Conservation (phyloP, 2,113 vertebrate genomes). For the Oreochromis aureus region DNA sequence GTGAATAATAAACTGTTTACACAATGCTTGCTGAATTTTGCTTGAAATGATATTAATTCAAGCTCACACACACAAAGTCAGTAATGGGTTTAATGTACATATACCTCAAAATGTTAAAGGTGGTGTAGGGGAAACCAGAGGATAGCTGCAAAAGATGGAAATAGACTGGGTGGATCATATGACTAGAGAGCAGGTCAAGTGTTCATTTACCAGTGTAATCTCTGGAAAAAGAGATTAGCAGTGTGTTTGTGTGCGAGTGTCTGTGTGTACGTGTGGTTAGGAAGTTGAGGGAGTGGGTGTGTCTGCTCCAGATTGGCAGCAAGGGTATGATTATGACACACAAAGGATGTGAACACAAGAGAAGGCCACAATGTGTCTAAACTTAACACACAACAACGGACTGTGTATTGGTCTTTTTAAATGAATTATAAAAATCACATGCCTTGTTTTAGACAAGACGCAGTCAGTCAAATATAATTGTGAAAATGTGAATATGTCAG, state of each 20-base stretch:
- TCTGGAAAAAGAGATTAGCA: constrained; percentile 34
- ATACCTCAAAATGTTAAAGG: background rate
- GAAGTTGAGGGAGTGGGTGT: background rate
- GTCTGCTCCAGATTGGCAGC: constrained; percentile 33
- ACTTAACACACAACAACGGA: background rate
- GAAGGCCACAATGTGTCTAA: background rate
- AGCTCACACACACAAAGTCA: background rate
- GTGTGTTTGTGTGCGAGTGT: background rate
- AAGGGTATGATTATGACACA: background rate
- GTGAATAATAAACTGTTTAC: background rate
- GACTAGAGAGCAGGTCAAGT: constrained; percentile 27
- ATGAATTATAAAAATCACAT: background rate
- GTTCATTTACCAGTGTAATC: constrained; percentile 42
- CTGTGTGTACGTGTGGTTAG: background rate
- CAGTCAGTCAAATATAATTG: background rate
- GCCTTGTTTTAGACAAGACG: background rate
- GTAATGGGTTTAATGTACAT: background rate
- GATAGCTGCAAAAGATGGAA: background rate
- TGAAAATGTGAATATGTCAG: background rate
- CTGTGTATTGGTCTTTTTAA: background rate
- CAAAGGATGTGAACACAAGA: background rate
- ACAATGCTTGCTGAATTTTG: background rate
- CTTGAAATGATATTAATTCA: background rate
- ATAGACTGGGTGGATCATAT: background rate
- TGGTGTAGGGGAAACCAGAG: background rate